Evolutionary conservation across 2,888 invertebrate species (phyloP).

Genomic region (Drosophila peninsularis): DNA sequence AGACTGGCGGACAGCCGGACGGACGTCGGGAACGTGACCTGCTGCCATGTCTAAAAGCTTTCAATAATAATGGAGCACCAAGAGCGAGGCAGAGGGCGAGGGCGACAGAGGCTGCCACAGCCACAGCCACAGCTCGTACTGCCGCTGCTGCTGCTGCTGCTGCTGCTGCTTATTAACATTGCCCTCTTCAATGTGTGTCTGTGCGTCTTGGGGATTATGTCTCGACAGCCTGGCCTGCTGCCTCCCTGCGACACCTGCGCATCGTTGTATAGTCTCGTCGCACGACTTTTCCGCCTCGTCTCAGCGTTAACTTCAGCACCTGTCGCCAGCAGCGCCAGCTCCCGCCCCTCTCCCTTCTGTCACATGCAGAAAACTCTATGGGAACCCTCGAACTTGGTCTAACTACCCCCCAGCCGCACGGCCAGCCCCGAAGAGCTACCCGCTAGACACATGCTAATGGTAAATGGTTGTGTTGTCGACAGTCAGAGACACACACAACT

Average conservation of each 20-base stretch:
- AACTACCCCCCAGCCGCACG: slow-evolving; percentile 6
- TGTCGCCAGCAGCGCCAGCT: slow-evolving; percentile 31
- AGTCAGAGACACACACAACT: slow-evolving; percentile 46
- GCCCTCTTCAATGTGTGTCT: slow-evolving; percentile 7
- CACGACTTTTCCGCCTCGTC: slow-evolving; percentile 19
- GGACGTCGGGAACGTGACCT: slow-evolving; percentile 59
- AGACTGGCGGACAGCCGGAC: slow-evolving; percentile 32
- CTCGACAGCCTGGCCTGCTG: slow-evolving; percentile 17
- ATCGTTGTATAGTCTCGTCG: slow-evolving; percentile 17
- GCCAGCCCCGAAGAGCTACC: neutral
- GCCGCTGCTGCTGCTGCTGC: slow-evolving; percentile 28
- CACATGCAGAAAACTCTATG: slow-evolving; percentile 9
- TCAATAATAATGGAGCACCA: slow-evolving; percentile 68
- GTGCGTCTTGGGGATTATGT: slow-evolving; percentile 61
- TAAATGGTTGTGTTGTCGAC: slow-evolving; percentile 76
- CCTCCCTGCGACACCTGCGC: neutral
- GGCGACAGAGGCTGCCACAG: slow-evolving; percentile 17
- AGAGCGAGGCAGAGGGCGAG: neutral
- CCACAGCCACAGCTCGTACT: too few relatives aligned
- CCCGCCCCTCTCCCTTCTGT: neutral
- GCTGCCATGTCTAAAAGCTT: slow-evolving; percentile 77
- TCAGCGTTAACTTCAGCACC: slow-evolving; percentile 58
- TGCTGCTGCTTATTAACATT: slow-evolving; percentile 55
- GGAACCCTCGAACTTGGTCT: neutral
- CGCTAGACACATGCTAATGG: slow-evolving; percentile 73